Evolutionary conservation across 2,888 invertebrate genomes (phyloP), one percentile per base, ranked within the genome.

Genomic region (Alloplasta piceator): DNA sequence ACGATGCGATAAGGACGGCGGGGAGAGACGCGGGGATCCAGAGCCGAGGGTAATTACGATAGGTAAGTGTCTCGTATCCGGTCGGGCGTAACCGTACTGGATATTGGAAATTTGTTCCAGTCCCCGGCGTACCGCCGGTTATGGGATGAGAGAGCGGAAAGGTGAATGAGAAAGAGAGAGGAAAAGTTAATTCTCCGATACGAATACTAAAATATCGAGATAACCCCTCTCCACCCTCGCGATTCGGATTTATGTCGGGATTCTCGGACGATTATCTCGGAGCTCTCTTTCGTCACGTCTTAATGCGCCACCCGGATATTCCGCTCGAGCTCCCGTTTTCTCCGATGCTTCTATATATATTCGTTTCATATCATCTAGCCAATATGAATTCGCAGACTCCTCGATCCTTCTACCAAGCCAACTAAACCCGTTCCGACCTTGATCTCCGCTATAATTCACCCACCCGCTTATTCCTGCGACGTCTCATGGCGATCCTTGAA

Each of bases 51-150:
- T 83, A 83, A 83, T 83, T 83, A 78, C 82, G 80, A 82, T 83
- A 80, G 83, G 83, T 74, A 83, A 80, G 78, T 80, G 82, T 82
- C 82, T 78, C 82, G 84, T 82, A 80, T 81, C 84, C 82, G 83
- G 74, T 78, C 78, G 83, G 76, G 83, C 85, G 85, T 84, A 86
- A 84, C 82, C 84, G 82, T 84, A 85, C 82, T 87, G 85, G 86
- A 87, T 87, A 87, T 87, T 85, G 87, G 87, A 87, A 87, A 86
- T 86, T 86, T 84, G 82, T 82, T 82, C 80, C 72, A 81, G 77
- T 71, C 76, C 70, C 73, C 71, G 77, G 73, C 73, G 80, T 74
- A 67, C 78, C 80, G 38, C 56, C 78, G 78, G 58, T 70, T 78
- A 52, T 48, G 63, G 56, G 52, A 72, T 56, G 67, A 60, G 70